A percentile compares a stretch with the other conserved stretches of the same genome.
phyloP scores from a whole-genome alignment of 2,113 vertebrate species.

The Gavialis gangeticus region DNA sequence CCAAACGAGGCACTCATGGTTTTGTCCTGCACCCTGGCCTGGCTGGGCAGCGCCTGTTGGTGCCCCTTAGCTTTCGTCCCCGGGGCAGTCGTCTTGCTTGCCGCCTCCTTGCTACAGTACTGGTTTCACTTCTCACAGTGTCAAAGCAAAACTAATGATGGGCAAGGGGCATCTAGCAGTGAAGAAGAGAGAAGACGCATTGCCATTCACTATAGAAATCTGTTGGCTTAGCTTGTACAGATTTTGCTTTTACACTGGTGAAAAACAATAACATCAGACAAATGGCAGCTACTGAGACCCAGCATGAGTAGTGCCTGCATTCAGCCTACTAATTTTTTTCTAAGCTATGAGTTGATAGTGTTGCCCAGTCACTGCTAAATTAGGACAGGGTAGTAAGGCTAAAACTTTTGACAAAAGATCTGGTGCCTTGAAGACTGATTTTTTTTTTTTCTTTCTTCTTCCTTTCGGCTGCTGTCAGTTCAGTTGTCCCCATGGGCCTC shows the following conservation, averaged over 20 bases:
- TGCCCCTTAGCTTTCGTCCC: too few species aligned
- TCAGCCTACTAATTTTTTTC: background rate
- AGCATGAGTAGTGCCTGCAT: background rate
- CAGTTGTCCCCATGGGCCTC: background rate
- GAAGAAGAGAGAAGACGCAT: conserved; percentile 16
- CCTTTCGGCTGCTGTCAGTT: background rate
- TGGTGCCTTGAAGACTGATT: background rate
- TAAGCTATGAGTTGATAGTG: background rate
- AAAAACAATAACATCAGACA: background rate
- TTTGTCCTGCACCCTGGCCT: too few species aligned
- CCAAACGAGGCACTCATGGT: too few species aligned
- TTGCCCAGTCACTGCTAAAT: background rate
- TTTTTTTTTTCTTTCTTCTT: background rate
- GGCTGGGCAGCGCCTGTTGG: too few species aligned
- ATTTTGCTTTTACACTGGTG: rapidly evolving
- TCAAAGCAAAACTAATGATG: too few species aligned
- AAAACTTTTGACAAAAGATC: background rate
- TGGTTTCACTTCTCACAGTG: too few species aligned
- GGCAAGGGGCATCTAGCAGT: background rate
- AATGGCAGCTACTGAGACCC: background rate
- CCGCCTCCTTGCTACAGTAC: too few species aligned
- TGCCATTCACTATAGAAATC: background rate
- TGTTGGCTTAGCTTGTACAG: conserved; percentile 25
- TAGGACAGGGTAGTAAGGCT: background rate
- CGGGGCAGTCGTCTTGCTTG: too few species aligned